phyloP scores from a whole-genome alignment of 2,797 vertebrate species.

The Anniella stebbinsi region DNA sequence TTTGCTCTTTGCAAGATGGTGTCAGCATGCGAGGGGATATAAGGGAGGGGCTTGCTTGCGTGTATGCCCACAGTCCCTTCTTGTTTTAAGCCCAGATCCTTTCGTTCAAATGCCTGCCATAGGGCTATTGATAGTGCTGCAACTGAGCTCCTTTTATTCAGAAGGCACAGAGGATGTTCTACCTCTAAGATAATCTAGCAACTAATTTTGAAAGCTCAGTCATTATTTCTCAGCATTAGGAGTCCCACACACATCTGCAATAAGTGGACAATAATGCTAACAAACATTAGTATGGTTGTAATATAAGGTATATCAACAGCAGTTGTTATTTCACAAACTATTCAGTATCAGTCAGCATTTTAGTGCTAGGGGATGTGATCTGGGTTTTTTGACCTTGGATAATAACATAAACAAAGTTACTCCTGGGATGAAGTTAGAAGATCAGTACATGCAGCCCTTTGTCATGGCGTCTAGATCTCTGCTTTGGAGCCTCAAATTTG shows the following conservation, averaged over 20 bases:
- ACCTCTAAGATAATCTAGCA: not conserved
- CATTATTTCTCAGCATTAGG: not conserved
- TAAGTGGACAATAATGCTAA: not conserved
- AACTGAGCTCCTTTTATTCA: not conserved
- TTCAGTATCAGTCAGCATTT: not conserved
- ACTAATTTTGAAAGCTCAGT: not conserved
- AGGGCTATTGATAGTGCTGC: not conserved
- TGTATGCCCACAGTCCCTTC: not conserved
- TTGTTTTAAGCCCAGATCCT: not conserved
- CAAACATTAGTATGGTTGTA: not conserved
- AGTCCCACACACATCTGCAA: not conserved
- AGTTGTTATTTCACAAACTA: not conserved
- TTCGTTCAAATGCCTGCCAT: not conserved
- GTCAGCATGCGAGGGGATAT: not conserved
- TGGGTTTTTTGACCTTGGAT: not conserved
- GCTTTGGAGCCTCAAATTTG: not conserved
- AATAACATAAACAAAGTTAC: not conserved
- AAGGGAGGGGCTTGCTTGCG: not conserved
- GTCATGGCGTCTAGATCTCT: not conserved
- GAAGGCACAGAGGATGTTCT: not conserved
- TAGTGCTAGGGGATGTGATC: not conserved
- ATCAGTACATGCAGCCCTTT: not conserved
- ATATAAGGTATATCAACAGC: not conserved
- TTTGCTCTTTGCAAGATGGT: slow-evolving; percentile 11
- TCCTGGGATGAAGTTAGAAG: not conserved